phyloP scores from a whole-genome alignment of 2,797 vertebrate species.

The Odontamblyopus lacepedii region DNA sequence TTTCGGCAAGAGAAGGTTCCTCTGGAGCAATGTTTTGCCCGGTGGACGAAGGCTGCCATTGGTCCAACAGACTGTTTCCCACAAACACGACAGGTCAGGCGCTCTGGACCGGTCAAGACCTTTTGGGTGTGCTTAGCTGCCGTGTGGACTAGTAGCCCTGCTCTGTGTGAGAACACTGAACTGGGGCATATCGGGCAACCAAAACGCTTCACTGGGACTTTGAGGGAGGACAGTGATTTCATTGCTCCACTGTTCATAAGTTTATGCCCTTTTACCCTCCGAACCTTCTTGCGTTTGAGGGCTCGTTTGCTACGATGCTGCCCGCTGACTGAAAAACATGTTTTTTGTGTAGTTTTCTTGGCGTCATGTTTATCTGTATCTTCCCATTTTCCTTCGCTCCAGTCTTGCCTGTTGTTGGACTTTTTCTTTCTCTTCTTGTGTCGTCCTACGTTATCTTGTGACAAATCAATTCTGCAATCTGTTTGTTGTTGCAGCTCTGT shows the following conservation, averaged over 20 bases:
- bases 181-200: slow-evolving; percentile 81
- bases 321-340: slow-evolving; percentile 66
- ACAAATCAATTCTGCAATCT: slow-evolving; percentile 69
- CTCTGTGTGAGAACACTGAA: slow-evolving; percentile 79
- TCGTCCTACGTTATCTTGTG: slow-evolving; percentile 73
- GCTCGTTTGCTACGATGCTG: slow-evolving; percentile 73
- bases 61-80: slow-evolving; percentile 81
- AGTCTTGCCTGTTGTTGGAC: slow-evolving; percentile 73
- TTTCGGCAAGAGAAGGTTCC: slow-evolving; percentile 81
- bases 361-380: slow-evolving; percentile 69
- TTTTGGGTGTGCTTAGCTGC: slow-evolving; percentile 79
- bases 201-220: slow-evolving; percentile 79
- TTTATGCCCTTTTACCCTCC: slow-evolving; percentile 75
- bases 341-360: slow-evolving; percentile 70
- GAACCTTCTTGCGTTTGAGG: slow-evolving; percentile 78
- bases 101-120: slow-evolving; percentile 71
- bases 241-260: slow-evolving; percentile 76
- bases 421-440: slow-evolving; percentile 84
- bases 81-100: slow-evolving; percentile 79
- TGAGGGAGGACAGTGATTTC: slow-evolving; percentile 78
- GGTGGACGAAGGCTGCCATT: slow-evolving; percentile 79
- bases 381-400: slow-evolving; percentile 75
- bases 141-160: slow-evolving; percentile 81
- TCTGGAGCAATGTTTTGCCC: slow-evolving; percentile 78
- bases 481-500: slow-evolving; percentile 62